phyloP scores from a whole-genome alignment of 1,140 invertebrate species.

The Brachionus sp. region DNA sequence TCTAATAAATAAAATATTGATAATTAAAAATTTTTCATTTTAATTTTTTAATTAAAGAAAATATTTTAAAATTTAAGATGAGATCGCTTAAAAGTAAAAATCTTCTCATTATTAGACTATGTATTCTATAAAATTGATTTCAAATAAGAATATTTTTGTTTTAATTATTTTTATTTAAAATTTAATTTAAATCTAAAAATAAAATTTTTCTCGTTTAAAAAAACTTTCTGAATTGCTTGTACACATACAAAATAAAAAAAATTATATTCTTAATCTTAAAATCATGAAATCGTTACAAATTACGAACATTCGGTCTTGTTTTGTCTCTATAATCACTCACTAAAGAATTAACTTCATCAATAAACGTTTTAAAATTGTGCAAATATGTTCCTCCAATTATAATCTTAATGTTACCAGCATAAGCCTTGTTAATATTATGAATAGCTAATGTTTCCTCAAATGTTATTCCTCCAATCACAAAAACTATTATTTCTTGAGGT shows the following conservation, averaged over 20 bases:
- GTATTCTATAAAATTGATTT: no score
- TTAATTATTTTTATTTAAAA: not conserved
- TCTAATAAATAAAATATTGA: no score
- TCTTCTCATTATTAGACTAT: not conserved
- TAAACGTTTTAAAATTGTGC: conserved; percentile 37
- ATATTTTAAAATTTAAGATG: not conserved
- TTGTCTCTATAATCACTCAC: not conserved
- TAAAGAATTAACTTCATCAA: conserved; percentile 3
- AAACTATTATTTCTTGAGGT: conserved; percentile 85
- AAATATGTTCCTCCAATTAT: conserved; percentile 39
- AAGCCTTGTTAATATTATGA: conserved; percentile 62
- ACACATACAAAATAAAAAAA: not conserved
- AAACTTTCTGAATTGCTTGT: not conserved
- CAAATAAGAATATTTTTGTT: no score
- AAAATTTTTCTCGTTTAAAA: not conserved
- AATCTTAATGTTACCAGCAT: conserved; percentile 21
- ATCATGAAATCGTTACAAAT: not conserved
- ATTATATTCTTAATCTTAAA: not conserved
- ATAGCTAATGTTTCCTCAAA: conserved; percentile 89
- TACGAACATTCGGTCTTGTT: not conserved
- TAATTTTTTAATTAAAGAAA: not conserved
- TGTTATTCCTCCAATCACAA: conserved; percentile 91
- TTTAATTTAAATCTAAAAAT: not conserved
- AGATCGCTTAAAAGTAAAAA: not conserved
- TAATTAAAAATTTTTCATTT: no score